Base-by-base conservation (phyloP, 1,140 invertebrate genomes). In the Thaumatotibia leucotreta region DNA sequence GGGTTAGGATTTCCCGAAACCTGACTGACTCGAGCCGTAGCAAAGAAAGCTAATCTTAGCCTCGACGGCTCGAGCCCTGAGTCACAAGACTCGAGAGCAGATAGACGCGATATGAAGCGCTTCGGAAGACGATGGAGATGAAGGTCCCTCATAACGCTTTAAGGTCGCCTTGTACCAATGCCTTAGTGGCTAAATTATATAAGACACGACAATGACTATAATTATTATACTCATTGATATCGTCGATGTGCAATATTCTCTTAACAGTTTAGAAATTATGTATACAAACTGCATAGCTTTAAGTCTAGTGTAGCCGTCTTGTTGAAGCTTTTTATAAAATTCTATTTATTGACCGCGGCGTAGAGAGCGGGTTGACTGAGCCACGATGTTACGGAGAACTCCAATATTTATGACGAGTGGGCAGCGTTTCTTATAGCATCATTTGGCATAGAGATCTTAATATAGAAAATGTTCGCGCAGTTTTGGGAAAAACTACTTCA, bases 311-410 rank as follows among this genome's bases (percentile, higher is more conserved):
- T 90, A 89, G 85, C 80, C 80, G 86, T 89, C 86, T 90, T 88
- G 85, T 89, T 90, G 80, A 88, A 80, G 88, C 86, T 90, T 90
- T 89, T 84, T 90, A 87, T 82, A 87, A 90, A 88, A 89, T 81
- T 90, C 83, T 89, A 89, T 88, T 88, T 85, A 88, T 79, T 83
- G 77, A 80, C 85, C 85, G 86, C 86, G 69, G 67, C 75, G 76
- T 86, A 88, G 85, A 61, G 69, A 72, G 88, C 88, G 88, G 86
- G 70, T 81, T 68, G 88, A 90, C 88, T 90, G 88, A 89, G 85
- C 82, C 70, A 77, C 73, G 75, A 83, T 85, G 84, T 84, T 90
- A 87, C 72, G 72, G 75, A 82, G 82, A 86, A 88, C 83, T 88
- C 81, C 84, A 83, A 86, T 88, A 83, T 86, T 82, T 86, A 85